phyloP scores from a whole-genome alignment of 2,797 vertebrate species.

The Melanotaenia trifasciata region DNA sequence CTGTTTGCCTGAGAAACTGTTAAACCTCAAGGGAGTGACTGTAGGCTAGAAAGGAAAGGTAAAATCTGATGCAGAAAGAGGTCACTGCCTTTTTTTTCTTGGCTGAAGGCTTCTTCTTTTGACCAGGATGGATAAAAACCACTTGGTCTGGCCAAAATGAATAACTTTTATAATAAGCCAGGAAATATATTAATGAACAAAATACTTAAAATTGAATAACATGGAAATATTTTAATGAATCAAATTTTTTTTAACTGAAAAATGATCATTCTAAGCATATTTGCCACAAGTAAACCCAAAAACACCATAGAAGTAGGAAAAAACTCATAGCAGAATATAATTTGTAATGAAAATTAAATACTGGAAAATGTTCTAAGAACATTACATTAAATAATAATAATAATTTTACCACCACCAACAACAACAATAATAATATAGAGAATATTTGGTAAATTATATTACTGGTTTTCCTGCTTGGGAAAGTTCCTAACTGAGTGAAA shows the following conservation, averaged over 20 bases:
- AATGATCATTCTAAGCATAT: background rate
- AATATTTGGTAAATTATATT: too few species aligned
- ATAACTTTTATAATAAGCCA: background rate
- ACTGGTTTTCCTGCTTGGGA: too few species aligned
- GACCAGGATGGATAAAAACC: constrained; percentile 12
- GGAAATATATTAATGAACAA: too few species aligned
- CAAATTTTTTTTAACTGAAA: background rate
- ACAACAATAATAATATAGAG: too few species aligned
- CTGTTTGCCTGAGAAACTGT: constrained; percentile 62
- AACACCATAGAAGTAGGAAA: too few species aligned
- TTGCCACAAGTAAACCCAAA: background rate
- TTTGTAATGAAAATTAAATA: too few species aligned
- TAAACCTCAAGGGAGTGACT: constrained; percentile 52
- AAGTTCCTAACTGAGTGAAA: too few species aligned
- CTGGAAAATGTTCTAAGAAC: too few species aligned
- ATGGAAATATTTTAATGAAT: background rate
- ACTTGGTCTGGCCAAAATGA: background rate
- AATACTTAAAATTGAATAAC: too few species aligned
- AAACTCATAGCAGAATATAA: too few species aligned
- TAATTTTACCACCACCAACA: too few species aligned
- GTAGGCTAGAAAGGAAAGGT: constrained; percentile 60
- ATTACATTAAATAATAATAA: too few species aligned
- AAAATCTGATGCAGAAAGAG: constrained; percentile 62
- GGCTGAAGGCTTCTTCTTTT: constrained; percentile 13
- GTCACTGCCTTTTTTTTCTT: constrained; percentile 49